Evolutionary conservation across 2,113 vertebrate species (phyloP).

Genomic region (Zosterops pallidus): DNA sequence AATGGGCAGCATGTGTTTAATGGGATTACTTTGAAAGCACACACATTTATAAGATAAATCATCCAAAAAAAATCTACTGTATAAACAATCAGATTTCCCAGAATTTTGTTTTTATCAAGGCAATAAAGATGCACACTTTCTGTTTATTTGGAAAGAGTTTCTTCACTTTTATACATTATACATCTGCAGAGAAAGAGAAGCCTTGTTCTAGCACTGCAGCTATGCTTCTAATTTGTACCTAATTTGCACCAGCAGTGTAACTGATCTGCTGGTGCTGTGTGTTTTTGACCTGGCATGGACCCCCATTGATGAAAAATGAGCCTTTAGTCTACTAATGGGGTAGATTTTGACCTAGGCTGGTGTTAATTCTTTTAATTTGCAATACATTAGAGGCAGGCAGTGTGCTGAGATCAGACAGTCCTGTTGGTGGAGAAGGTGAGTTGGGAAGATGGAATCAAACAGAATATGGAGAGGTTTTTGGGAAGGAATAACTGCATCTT

Average conservation of each 20-base stretch:
- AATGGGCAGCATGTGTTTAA: neutral
- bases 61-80: neutral
- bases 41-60: neutral
- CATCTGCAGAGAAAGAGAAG: neutral
- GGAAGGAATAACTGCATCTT: neutral
- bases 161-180: neutral
- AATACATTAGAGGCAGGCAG: neutral
- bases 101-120: neutral
- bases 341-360: neutral
- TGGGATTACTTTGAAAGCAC: neutral
- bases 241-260: conserved; percentile 38
- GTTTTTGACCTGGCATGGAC: neutral
- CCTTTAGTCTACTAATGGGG: neutral
- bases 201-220: neutral
- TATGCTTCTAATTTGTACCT: conserved; percentile 21
- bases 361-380: neutral
- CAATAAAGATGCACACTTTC: neutral
- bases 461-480: neutral
- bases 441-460: neutral
- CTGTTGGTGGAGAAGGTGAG: neutral
- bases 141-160: neutral
- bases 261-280: neutral
- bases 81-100: neutral
- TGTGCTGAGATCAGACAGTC: neutral
- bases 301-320: neutral